Conservation (phyloP, 1,140 invertebrate genomes). For the Drosophila bocki region DNA sequence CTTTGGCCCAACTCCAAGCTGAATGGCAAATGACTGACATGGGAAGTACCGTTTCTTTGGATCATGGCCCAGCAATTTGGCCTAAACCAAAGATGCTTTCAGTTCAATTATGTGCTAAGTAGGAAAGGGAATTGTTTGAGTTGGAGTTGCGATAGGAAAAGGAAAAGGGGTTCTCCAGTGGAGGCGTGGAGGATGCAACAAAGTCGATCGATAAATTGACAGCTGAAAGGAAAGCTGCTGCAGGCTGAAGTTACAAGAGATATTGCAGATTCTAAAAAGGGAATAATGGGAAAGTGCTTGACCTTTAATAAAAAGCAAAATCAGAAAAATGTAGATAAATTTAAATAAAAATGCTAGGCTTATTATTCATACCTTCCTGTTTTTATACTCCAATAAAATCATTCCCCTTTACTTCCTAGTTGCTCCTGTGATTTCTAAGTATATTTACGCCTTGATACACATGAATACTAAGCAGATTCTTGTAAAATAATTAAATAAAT, state of each 20-base stretch:
- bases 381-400: neutral
- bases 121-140: conserved; percentile 48
- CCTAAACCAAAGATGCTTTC: conserved; percentile 60
- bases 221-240: conserved; percentile 28
- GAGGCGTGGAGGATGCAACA: conserved; percentile 16
- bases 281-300: conserved; percentile 15
- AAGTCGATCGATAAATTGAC: conserved; percentile 41
- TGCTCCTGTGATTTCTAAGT: neutral
- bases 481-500: conserved; percentile 34
- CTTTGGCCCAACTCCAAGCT: conserved; percentile 6
- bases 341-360: neutral
- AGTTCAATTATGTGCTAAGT: conserved; percentile 78
- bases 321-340: neutral
- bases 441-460: conserved; percentile 22
- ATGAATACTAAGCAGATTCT: neutral
- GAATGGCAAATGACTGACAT: conserved; percentile 79
- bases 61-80: conserved; percentile 53
- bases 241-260: neutral
- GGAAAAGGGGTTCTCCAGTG: conserved; percentile 25
- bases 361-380: no score
- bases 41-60: conserved; percentile 64
- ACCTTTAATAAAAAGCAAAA: neutral
- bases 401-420: neutral
- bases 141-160: conserved; percentile 13
- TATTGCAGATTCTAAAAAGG: conserved; percentile 6